phyloP scores from a whole-genome alignment of 92 coral and sea anemone species.

The Phymanthus crucifer region DNA sequence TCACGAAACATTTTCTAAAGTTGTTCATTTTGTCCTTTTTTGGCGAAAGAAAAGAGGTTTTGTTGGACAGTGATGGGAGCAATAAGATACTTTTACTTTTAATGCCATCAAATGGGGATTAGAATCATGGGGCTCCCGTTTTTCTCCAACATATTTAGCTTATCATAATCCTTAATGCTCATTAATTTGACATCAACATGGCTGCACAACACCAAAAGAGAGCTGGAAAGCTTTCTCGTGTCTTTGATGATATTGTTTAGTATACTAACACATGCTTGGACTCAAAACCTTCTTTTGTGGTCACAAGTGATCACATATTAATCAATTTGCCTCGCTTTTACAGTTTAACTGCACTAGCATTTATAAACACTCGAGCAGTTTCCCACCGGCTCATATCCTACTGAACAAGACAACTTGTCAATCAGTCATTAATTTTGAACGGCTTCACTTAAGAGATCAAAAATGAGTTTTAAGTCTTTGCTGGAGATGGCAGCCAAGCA shows the following conservation, averaged over 20 bases:
- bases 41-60: neutral
- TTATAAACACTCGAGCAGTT: neutral
- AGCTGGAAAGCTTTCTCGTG: neutral
- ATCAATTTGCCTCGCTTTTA: neutral
- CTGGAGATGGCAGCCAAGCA: slow-evolving; percentile 15
- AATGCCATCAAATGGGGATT: neutral
- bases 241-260: neutral
- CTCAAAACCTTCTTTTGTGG: neutral
- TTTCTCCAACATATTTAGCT: neutral
- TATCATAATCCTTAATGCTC: neutral
- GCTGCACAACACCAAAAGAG: neutral
- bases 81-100: neutral
- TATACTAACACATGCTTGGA: neutral
- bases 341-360: neutral
- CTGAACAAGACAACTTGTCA: slow-evolving; percentile 6
- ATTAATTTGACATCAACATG: neutral
- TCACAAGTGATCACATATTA: neutral
- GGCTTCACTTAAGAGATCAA: slow-evolving; percentile 8
- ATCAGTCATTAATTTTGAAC: neutral
- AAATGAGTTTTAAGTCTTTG: slow-evolving; percentile 11
- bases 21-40: neutral
- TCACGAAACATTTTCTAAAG: neutral
- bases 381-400: neutral
- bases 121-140: neutral
- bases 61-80: neutral